Percentiles rank a stretch among this genome's conserved stretches.
Conservation (phyloP, 2,797 vertebrate genomes). For the Tapirus indicus region DNA sequence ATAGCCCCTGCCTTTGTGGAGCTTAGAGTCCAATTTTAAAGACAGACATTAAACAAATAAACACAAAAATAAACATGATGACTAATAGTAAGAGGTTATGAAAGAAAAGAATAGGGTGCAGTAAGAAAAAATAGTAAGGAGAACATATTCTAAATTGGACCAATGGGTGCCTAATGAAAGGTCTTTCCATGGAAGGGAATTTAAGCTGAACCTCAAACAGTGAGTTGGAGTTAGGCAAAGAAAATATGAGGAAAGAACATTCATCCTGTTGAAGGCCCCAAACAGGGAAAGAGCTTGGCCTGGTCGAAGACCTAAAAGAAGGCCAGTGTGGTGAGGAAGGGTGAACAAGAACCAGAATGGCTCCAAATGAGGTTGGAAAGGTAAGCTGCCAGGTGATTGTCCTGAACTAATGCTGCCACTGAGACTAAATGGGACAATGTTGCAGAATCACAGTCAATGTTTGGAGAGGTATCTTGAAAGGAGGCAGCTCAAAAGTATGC, state of each 20-base stretch:
- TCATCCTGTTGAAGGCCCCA: background rate
- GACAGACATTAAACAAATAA: background rate
- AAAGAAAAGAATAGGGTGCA: background rate
- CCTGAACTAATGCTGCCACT: background rate
- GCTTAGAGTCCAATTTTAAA: background rate
- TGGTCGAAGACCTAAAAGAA: background rate
- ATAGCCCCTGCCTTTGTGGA: background rate
- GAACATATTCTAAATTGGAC: slow-evolving; percentile 30
- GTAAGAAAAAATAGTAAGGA: background rate
- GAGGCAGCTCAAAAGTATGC: background rate
- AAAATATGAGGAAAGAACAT: background rate
- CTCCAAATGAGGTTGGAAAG: background rate
- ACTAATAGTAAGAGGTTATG: background rate
- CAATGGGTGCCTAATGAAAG: background rate
- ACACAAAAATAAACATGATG: background rate
- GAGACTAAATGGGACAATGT: background rate
- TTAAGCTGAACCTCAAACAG: background rate
- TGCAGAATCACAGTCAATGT: background rate
- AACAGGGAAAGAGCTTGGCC: background rate
- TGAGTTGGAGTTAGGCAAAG: background rate
- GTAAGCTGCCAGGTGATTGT: background rate
- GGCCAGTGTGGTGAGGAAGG: background rate
- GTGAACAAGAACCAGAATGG: background rate
- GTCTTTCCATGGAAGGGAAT: background rate
- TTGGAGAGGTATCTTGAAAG: slow-evolving; percentile 15